These are phyloP conservation scores for Pollenia labialis DNA, from an alignment of 2,888 invertebrate species.

Conservation along the genomic window DNA sequence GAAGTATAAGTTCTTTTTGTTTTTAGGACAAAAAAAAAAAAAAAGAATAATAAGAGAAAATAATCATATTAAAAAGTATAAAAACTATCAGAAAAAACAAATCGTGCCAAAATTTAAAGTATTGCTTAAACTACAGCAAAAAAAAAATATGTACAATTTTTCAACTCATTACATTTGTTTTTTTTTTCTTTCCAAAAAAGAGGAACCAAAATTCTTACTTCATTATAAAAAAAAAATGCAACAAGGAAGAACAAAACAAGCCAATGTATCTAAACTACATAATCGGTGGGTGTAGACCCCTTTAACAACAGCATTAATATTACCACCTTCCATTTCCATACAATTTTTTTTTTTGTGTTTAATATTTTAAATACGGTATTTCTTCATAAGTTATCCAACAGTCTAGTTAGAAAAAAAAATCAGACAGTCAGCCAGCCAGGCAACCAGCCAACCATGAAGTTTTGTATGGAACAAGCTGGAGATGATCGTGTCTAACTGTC, in stretches of 20 bases:
- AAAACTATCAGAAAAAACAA: constrained; percentile 39
- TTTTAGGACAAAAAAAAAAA: constrained; percentile 2
- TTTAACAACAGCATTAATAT: constrained; percentile 74
- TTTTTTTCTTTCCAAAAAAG: constrained; percentile 6
- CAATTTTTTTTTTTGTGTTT: constrained; percentile 7
- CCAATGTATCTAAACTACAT: constrained; percentile 75
- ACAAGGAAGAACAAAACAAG: constrained; percentile 57
- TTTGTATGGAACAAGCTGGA: constrained; percentile 23
- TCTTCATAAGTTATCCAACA: constrained; percentile 47
- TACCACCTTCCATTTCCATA: constrained; percentile 72
- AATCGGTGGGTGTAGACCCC: constrained; percentile 76
- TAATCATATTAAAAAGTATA: constrained; percentile 46
- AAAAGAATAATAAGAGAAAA: background rate
- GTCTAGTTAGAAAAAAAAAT: constrained; percentile 37
- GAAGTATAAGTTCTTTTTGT: constrained; percentile 26
- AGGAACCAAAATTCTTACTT: constrained; percentile 25
- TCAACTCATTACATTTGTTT: constrained; percentile 51
- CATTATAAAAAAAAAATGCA: constrained; percentile 18
- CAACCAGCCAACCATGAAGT: background rate
- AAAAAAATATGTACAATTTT: constrained; percentile 27
- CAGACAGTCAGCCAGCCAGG: constrained; percentile 10
- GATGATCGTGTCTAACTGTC: constrained; percentile 74
- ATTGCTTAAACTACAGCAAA: constrained; percentile 5
- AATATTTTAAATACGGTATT: constrained; percentile 38
- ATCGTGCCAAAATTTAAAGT: constrained; percentile 58